Conservation (phyloP, 2,888 invertebrate genomes). For the Drosophila quinaria region DNA sequence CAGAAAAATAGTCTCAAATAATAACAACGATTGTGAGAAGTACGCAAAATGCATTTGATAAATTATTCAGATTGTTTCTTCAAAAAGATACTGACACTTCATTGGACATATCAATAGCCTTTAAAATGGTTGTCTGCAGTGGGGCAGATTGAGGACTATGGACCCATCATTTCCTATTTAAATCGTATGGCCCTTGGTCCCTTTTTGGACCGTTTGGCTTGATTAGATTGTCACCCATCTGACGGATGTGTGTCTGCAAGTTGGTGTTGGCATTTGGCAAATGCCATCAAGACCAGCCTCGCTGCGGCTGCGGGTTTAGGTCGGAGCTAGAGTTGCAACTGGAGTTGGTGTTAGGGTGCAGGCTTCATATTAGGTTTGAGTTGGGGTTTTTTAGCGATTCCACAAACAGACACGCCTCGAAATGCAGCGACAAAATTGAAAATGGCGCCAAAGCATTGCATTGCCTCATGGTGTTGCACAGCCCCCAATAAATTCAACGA, state of each 20-base stretch:
- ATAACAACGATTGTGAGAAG: no score
- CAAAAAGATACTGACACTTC: slow-evolving; percentile 24
- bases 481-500: slow-evolving; percentile 72
- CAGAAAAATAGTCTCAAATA: no score
- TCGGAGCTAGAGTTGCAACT: neutral
- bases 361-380: slow-evolving; percentile 24
- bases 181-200: slow-evolving; percentile 14
- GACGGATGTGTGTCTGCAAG: slow-evolving; percentile 54
- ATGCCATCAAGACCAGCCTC: slow-evolving; percentile 76
- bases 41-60: no score
- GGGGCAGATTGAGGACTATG: neutral
- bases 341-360: slow-evolving; percentile 8
- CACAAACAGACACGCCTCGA: slow-evolving; percentile 44
- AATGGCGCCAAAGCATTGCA: slow-evolving; percentile 34
- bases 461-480: slow-evolving; percentile 3
- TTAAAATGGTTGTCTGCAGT: neutral
- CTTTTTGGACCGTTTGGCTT: slow-evolving; percentile 44
- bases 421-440: slow-evolving; percentile 61
- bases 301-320: slow-evolving; percentile 22
- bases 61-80: slow-evolving; percentile 8
- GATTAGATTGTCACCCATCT: slow-evolving; percentile 72
- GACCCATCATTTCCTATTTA: slow-evolving; percentile 3
- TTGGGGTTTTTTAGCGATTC: slow-evolving; percentile 9
- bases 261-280: slow-evolving; percentile 71
- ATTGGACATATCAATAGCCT: neutral